Percentiles rank a stretch among this genome's conserved stretches.
phyloP scores from a whole-genome alignment of 2,797 vertebrate species.

The Amazona ochrocephala region DNA sequence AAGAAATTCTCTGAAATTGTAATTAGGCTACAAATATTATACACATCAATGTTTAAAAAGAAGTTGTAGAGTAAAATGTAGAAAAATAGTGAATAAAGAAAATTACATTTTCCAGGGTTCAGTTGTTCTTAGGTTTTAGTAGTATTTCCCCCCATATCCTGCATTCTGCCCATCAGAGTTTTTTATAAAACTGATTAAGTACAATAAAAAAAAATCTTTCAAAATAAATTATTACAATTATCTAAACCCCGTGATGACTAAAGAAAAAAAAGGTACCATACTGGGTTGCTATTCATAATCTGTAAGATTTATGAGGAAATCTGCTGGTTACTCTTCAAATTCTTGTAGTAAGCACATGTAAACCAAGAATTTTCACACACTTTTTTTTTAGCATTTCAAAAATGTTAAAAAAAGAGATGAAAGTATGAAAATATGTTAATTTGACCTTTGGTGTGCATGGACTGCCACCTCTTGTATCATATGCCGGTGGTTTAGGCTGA shows the following conservation, averaged over 20 bases:
- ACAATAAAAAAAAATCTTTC: background rate
- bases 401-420: background rate
- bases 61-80: background rate
- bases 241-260: background rate
- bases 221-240: background rate
- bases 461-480: background rate
- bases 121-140: background rate
- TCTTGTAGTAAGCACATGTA: background rate
- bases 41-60: background rate
- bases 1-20: background rate
- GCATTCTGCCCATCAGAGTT: background rate
- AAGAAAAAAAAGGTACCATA: background rate
- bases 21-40: background rate
- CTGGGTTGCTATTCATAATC: background rate
- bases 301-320: background rate
- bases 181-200: background rate
- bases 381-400: background rate
- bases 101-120: background rate
- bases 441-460: background rate
- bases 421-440: background rate
- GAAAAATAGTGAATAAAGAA: background rate
- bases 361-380: background rate
- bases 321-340: background rate
- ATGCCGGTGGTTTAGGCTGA: accelerated
- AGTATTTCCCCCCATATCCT: accelerated